Conservation (phyloP, 2,113 vertebrate genomes). For the Melanocharis versteri region DNA sequence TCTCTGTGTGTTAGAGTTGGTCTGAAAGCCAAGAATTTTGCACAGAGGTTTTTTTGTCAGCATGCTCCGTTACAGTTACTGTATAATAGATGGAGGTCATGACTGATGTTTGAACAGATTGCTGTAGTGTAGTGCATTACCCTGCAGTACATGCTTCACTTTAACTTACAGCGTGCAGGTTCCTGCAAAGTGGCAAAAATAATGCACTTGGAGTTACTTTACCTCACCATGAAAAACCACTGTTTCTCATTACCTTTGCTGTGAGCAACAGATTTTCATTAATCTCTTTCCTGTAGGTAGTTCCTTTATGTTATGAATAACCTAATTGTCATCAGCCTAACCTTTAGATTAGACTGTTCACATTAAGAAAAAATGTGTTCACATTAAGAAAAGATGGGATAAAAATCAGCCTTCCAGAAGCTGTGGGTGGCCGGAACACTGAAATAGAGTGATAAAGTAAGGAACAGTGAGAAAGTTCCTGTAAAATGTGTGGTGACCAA, state of each 20-base stretch:
- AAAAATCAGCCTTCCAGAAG: neutral
- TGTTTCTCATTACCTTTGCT: neutral
- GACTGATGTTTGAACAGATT: neutral
- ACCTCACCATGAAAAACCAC: neutral
- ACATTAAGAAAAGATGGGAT: neutral
- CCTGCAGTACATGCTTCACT: neutral
- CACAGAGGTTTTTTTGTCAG: neutral
- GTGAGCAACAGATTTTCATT: neutral
- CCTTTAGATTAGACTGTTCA: neutral
- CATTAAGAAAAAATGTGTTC: neutral
- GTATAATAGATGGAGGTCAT: neutral
- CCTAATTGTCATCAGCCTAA: neutral
- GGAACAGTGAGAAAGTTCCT: neutral
- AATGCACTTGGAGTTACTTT: neutral
- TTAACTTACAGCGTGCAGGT: neutral
- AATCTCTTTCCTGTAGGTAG: neutral
- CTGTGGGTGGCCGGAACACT: neutral
- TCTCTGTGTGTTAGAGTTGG: neutral
- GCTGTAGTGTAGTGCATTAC: neutral
- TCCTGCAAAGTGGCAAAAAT: neutral
- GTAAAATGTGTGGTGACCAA: neutral
- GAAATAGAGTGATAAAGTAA: neutral
- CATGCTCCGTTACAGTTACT: neutral
- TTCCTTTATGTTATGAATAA: neutral
- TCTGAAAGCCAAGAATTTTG: neutral